Evolutionary conservation across 2,888 invertebrate genomes (phyloP), one percentile per base, ranked within the genome.

Genomic region (Calephelis perditalis): DNA sequence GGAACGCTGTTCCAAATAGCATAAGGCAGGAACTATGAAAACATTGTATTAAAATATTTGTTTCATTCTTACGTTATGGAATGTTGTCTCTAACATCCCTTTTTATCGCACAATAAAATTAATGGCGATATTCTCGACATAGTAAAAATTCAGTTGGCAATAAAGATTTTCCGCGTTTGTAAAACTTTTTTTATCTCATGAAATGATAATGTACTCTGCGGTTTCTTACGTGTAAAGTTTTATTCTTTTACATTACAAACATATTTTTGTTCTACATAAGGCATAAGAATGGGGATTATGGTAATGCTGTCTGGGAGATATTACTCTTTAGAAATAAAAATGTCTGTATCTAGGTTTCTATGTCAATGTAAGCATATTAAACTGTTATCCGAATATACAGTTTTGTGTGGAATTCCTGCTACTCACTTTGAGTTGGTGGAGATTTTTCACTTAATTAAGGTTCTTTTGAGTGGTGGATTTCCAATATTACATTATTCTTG

Each of bases 31-130:
- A 37, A 37, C 37, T 3, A 37, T 5, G 37, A 37, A 52, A 35
- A 35, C 10, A 5, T 35, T 5, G 52, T 52, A 52, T 26, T 10
- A 52, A 26, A 52, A 35, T 52, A 52, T 52, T 52, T 26, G 49
- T 35, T 52, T 35, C 8, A 26, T 52, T 37, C 7, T 15, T 8
- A 15, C 10, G 35, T 52, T 52, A 26, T 52, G 26, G 49, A 52
- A 52, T 52, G 12, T 26, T 15, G 26, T 49, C 6, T 15, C 8
- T 26, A 49, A 49, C 9, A 49, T 26, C 35, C 47, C 15, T 52
- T 52, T 52, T 52, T 52, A 52, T 52, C 35, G 26, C 49, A 26
- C 35, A 52, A 52, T 52, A 52, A 52, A 52, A 52, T 52, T 35
- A 52, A 11, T 52, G 26, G 49, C 35, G 10, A 15, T 35, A 15